Percentiles rank a stretch among this genome's conserved stretches.
These are phyloP conservation scores for Equus przewalskii DNA, from an alignment of 2,113 vertebrate species.

Conservation along the genomic window DNA sequence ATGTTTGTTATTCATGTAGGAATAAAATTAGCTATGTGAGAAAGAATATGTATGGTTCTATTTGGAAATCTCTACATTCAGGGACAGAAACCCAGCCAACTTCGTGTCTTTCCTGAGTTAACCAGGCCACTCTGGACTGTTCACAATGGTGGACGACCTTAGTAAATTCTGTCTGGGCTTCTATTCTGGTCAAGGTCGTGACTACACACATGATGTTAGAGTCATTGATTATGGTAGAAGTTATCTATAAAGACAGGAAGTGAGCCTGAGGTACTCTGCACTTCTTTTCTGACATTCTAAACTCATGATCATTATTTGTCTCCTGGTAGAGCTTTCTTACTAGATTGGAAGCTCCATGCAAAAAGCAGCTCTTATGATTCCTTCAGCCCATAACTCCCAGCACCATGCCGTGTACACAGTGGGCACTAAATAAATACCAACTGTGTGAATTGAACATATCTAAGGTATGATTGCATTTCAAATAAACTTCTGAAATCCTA, in stretches of 20 bases:
- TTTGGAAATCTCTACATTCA: background rate
- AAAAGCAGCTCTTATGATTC: too few relatives aligned
- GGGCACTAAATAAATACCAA: background rate
- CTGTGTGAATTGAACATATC: rapidly evolving
- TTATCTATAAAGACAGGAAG: rapidly evolving
- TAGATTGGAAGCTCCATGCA: background rate
- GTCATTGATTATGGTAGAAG: background rate
- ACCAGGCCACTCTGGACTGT: rapidly evolving
- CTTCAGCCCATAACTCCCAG: background rate
- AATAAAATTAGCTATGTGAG: background rate
- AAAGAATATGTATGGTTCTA: rapidly evolving
- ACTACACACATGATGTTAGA: rapidly evolving
- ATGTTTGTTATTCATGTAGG: background rate
- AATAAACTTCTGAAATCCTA: background rate
- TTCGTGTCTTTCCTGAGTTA: background rate
- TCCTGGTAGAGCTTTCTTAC: background rate
- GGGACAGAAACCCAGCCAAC: background rate
- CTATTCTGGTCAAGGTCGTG: rapidly evolving
- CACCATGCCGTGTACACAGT: rapidly evolving
- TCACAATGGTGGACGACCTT: background rate
- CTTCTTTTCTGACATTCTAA: background rate
- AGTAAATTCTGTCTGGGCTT: background rate
- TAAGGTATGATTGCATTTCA: rapidly evolving
- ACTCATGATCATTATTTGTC: background rate
- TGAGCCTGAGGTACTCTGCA: background rate